Evolutionary conservation across 2,113 vertebrate genomes (phyloP), one percentile per base, ranked within the genome.

Genomic region (Sorex fumeus): DNA sequence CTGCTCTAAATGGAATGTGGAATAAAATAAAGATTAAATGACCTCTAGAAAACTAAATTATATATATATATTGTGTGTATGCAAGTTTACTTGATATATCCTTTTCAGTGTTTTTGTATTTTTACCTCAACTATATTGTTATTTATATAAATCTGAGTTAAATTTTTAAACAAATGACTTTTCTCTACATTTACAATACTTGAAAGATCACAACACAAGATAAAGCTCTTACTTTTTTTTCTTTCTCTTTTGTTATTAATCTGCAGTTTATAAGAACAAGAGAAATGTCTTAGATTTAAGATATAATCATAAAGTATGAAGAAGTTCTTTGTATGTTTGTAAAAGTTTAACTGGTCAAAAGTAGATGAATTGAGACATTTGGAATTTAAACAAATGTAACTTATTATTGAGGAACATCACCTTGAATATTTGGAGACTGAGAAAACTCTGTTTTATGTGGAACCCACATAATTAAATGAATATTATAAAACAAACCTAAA

Each of bases 271-370:
- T 91, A 94, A 93, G 67, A 91, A 69, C 71, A 91, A 88, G 60
- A 94, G 72, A 97, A 96, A 96, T 93, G 15, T 70, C 47, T 88
- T 71, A 78, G 89, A 64, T 40, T 76, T 83, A 77, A 87, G 34
- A 95, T 40, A 28, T 66, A 88, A 87, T 86, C 91, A 94, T 57
- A 96, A 77, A 88, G 76, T 86, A 93, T 95, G 87, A 91, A 78
- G 40, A 74, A 87, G 86, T 84, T 91, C 27, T 79, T 36, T 89
- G 11, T 70, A 66, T 40, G 70, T 85, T 94, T 83, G 91, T 81
- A 96, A 95, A 82, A 96, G 93, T 97, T 97, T 96, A 98, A 53
- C 36, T 95, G 57, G 85, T 96, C 91, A 95, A 0, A 91, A 96
- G 90, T 89, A 96, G 57, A 62, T 88, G 66, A 87, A 95, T 50